Conservation (phyloP, 1,140 invertebrate genomes). For the Rhopalosiphum maidis region DNA sequence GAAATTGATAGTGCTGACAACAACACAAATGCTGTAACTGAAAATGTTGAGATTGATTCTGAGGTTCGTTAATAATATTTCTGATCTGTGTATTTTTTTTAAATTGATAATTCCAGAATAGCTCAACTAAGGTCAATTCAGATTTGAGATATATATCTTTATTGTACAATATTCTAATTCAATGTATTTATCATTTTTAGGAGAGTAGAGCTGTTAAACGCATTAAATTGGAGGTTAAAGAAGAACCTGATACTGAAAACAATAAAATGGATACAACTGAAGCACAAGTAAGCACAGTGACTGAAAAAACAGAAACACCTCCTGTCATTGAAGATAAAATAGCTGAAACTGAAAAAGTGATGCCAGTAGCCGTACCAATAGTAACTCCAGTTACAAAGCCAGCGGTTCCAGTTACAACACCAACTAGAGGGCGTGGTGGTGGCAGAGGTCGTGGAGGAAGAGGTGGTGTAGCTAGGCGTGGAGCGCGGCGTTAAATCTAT, state of each 20-base stretch:
- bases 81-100: neutral
- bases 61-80: neutral
- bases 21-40: neutral
- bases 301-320: neutral
- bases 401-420: neutral
- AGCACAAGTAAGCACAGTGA: neutral
- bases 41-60: neutral
- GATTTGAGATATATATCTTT: neutral
- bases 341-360: neutral
- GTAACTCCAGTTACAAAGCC: neutral
- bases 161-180: neutral
- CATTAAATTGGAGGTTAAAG: slow-evolving; percentile 23
- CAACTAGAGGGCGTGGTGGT: slow-evolving; percentile 17
- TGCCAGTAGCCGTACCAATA: neutral
- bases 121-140: neutral
- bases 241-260: neutral
- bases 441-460: slow-evolving; percentile 19
- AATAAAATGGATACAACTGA: neutral
- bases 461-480: slow-evolving; percentile 15
- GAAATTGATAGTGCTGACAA: neutral
- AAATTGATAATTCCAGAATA: neutral
- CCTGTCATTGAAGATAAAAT: neutral
- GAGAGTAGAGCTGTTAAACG: slow-evolving; percentile 5
- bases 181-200: neutral
- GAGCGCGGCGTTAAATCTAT: neutral